Percentiles rank a stretch among this genome's conserved stretches.
Conservation (phyloP, 2,797 vertebrate genomes). For the Anabacerthia variegaticeps region DNA sequence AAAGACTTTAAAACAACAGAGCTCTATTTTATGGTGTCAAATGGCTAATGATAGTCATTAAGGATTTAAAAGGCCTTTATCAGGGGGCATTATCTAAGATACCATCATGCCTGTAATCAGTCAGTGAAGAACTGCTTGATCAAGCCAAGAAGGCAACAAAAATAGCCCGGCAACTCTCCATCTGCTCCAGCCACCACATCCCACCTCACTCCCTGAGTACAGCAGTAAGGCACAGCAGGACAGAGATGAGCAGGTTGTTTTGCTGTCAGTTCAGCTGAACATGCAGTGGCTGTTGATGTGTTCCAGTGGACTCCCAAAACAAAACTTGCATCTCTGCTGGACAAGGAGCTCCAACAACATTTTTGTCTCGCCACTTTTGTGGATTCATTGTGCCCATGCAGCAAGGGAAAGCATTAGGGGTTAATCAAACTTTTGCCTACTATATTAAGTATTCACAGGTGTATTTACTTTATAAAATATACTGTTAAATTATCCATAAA, state of each 20-base stretch:
- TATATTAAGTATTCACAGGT: background rate
- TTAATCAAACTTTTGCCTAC: background rate
- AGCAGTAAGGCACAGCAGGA: background rate
- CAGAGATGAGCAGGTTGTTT: background rate
- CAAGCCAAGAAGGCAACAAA: background rate
- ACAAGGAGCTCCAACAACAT: background rate
- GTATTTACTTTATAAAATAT: background rate
- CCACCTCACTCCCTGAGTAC: background rate
- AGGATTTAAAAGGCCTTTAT: background rate
- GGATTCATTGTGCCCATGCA: background rate
- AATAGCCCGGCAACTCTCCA: background rate
- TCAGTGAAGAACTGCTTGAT: background rate
- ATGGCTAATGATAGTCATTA: background rate
- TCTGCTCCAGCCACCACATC: conserved; percentile 3
- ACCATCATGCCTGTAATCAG: background rate
- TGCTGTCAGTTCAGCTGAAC: background rate
- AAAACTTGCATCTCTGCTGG: fast-evolving
- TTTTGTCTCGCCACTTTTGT: background rate
- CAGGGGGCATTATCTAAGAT: background rate
- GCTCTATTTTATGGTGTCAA: background rate
- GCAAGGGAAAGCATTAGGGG: background rate
- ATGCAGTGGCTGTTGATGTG: background rate
- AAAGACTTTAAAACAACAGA: background rate
- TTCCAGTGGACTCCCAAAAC: background rate
- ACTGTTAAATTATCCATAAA: background rate